Evolutionary conservation across 2,113 vertebrate species (phyloP), one percentile per base, ranked within the genome.

Genomic region (Tichodroma muraria): DNA sequence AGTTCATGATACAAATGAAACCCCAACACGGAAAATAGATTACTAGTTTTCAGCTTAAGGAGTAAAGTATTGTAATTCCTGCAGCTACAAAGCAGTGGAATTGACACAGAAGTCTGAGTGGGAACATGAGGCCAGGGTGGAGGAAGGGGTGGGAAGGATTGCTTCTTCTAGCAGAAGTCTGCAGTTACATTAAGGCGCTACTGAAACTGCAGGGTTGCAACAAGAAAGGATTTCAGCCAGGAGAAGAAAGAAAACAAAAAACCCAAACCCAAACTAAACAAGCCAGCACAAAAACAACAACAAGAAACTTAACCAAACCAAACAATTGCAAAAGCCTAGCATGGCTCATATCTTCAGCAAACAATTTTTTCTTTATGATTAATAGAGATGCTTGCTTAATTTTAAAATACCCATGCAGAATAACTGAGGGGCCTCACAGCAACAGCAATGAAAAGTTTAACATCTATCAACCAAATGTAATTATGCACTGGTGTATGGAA

Each of bases 101-200:
- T 1, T 53, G 56, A 78, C 14, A 54, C 0, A 0, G 35, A 27
- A 66, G 24, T 38, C 81, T 1, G 10, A 17, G 20, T 47, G 38
- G 30, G 61, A 89, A 84, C 25, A 33, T 1, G 42, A 30, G 30
- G 37, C 13, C 44, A 27, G 28, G 11, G 19, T 28, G 22, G 40
- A 87, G 22, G 60, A 73, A 81, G 7, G 33, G 35, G 30, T 66
- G 30, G 38, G 50, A 80, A 63, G 28, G 40, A 89, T 40, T 49
- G 52, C 31, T 40, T 64, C 49, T 72, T 68, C 28, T 21, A 64
- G 24, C 19, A 52, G 4, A 71, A 75, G 5, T 35, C 72, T 78
- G 31, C 50, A 71, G 38, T 40, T 69, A 44, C 5, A 6, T 56
- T 10, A 68, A 75, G 49, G 56, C 49, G 73, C 16, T 37, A 89